Evolutionary conservation across 2,888 invertebrate genomes (phyloP).

Genomic region (Chrysodeixis includens): DNA sequence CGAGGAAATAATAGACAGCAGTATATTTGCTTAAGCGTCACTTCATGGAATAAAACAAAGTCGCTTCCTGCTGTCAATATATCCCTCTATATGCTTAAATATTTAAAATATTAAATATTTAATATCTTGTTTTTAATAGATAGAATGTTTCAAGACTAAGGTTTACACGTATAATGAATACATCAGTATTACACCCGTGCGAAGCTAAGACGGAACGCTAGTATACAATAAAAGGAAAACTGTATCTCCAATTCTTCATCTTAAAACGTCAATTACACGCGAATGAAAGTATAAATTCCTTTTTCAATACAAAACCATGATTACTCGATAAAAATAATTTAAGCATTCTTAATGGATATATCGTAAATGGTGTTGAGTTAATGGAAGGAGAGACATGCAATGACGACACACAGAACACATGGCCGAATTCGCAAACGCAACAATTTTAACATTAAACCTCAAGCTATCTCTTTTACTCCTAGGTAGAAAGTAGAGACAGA

Average conservation of each 20-base stretch:
- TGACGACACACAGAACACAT: constrained; percentile 32
- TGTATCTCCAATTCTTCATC: constrained; percentile 18
- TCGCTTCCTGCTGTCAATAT: too few species aligned
- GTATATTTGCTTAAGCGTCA: too few species aligned
- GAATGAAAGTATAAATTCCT: constrained; percentile 28
- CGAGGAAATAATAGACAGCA: neutral
- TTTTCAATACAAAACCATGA: constrained; percentile 32
- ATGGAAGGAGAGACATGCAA: constrained; percentile 38
- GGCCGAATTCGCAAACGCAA: constrained; percentile 1
- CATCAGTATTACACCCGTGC: too few species aligned
- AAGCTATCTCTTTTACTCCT: neutral
- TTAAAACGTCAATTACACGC: constrained; percentile 36
- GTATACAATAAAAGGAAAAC: neutral
- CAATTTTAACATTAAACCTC: neutral
- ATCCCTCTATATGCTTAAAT: too few species aligned
- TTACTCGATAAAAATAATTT: constrained; percentile 37
- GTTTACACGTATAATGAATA: too few species aligned
- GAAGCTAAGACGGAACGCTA: too few species aligned
- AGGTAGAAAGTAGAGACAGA: neutral
- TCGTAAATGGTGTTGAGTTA: constrained; percentile 46
- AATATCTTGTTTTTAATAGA: too few species aligned
- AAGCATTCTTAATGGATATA: constrained; percentile 47
- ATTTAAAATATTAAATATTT: too few species aligned
- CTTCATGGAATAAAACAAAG: too few species aligned
- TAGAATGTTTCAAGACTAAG: too few species aligned